Conservation (phyloP, 2,113 vertebrate genomes). For the Rhinoptilus africanus region DNA sequence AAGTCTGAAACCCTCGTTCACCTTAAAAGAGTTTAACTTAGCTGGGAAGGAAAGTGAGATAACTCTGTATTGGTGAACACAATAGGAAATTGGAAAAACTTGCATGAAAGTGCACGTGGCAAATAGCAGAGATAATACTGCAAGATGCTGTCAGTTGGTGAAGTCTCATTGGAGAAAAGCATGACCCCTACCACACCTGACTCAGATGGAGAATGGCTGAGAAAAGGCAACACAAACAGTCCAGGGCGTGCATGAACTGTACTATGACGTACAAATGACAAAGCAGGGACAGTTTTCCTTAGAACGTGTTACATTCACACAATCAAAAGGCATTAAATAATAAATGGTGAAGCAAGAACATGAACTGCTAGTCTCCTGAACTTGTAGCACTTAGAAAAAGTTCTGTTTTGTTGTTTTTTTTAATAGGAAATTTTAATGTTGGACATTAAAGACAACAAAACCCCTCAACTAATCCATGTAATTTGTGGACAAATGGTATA, state of each 20-base stretch:
- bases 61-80: background rate
- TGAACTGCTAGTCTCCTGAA: background rate
- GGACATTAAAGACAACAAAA: background rate
- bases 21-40: background rate
- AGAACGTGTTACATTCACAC: background rate
- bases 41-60: background rate
- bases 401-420: background rate
- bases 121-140: background rate
- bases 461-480: background rate
- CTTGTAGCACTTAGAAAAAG: background rate
- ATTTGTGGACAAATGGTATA: background rate
- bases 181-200: rapidly evolving
- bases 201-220: background rate
- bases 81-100: background rate
- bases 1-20: background rate
- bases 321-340: background rate
- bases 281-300: background rate
- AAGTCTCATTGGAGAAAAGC: background rate
- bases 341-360: background rate
- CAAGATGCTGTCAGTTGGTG: background rate
- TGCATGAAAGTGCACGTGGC: background rate
- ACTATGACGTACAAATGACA: background rate
- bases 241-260: background rate
- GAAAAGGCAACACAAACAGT: background rate
- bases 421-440: background rate